A percentile compares a stretch with the other conserved stretches of the same genome.
Evolutionary conservation across 2,113 vertebrate genomes (phyloP).

Genomic region (Scartelaos histophorus): DNA sequence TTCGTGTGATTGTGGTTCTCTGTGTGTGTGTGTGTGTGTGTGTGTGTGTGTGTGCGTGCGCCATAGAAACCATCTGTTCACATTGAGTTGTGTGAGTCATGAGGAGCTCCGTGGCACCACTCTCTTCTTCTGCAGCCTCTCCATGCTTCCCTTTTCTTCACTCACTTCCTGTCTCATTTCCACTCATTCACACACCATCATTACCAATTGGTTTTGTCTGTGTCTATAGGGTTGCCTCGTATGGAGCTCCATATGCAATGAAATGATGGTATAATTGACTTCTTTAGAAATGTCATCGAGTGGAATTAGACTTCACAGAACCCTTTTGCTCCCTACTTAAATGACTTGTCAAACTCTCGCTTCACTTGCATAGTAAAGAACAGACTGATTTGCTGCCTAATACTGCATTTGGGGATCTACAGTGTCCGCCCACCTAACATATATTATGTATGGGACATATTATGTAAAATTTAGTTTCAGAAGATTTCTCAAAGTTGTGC

Average conservation of each 20-base stretch:
- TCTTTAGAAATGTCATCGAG: neutral
- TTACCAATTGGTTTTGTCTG: neutral
- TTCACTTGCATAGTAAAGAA: neutral
- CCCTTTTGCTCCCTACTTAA: neutral
- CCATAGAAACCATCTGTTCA: slow-evolving; percentile 73
- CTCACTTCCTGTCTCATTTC: slow-evolving; percentile 41
- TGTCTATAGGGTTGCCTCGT: neutral
- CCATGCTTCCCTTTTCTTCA: slow-evolving; percentile 19
- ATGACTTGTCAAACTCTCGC: neutral
- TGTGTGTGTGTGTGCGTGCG: slow-evolving; percentile 24
- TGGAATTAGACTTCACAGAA: neutral
- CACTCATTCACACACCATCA: slow-evolving; percentile 34
- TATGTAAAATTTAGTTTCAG: too few species aligned
- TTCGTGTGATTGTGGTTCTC: slow-evolving; percentile 5
- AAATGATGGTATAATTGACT: neutral
- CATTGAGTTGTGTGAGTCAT: slow-evolving; percentile 67
- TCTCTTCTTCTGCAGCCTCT: slow-evolving; percentile 38
- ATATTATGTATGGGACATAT: too few species aligned
- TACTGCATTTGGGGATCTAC: too few species aligned
- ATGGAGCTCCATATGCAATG: neutral
- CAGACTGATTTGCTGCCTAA: too few species aligned
- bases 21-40: neutral
- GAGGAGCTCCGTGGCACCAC: slow-evolving; percentile 61
- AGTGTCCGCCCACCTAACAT: too few species aligned
- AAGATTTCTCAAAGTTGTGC: too few species aligned